Evolutionary conservation across 2,797 vertebrate species (phyloP).

Genomic region (Acanthopagrus latus): DNA sequence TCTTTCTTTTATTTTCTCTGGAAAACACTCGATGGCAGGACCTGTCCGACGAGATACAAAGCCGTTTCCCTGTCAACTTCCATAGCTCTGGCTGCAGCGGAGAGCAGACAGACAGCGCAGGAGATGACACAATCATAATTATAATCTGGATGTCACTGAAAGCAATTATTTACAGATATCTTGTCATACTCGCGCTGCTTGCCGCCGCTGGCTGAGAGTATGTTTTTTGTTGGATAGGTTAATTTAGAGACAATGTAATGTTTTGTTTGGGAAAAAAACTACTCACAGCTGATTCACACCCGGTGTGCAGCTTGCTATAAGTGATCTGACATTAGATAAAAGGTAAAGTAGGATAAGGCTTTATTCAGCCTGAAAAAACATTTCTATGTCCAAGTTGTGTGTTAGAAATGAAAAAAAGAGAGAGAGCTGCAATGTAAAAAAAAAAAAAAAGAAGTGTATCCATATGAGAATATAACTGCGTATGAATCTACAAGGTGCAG

Average conservation of each 20-base stretch:
- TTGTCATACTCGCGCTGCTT: constrained; percentile 47
- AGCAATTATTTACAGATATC: constrained; percentile 70
- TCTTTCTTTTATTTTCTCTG: constrained; percentile 59
- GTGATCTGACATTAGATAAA: background rate
- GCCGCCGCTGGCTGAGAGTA: constrained; percentile 24
- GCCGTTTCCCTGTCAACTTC: constrained; percentile 57
- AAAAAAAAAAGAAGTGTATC: too few species aligned
- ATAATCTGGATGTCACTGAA: constrained; percentile 66
- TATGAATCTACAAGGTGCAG: too few species aligned
- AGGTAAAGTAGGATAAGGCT: background rate
- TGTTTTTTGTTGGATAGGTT: background rate
- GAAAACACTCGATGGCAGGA: constrained; percentile 59
- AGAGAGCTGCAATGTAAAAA: too few species aligned
- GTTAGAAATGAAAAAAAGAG: background rate
- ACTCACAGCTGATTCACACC: background rate
- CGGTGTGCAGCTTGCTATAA: background rate
- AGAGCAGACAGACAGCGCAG: constrained; percentile 49
- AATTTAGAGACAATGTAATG: constrained; percentile 4
- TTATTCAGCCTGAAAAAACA: background rate
- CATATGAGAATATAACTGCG: background rate
- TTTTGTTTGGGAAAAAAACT: constrained; percentile 11
- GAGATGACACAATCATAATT: constrained; percentile 61
- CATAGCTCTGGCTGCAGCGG: constrained; percentile 34
- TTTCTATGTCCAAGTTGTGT: background rate
- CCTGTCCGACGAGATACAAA: constrained; percentile 64